phyloP scores from a whole-genome alignment of 64 coral and sea anemone species.

The Montipora cactus region DNA sequence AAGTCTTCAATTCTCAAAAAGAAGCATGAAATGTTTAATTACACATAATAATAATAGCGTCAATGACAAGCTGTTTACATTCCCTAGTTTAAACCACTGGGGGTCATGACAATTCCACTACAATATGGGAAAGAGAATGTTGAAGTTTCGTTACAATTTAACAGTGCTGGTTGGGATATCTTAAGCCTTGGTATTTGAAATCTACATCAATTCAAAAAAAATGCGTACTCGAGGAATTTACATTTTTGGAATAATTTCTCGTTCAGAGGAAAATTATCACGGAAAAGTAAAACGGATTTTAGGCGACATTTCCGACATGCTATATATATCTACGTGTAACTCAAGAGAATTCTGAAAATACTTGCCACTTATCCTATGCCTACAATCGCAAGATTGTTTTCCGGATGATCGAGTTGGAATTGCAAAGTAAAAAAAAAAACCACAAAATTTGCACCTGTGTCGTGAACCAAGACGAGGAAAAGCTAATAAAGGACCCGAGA shows the following conservation, averaged over 20 bases:
- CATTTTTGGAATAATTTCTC: background rate
- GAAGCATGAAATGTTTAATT: slow-evolving; percentile 3
- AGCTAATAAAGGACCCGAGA: background rate
- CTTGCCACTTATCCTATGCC: background rate
- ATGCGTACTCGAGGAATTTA: background rate
- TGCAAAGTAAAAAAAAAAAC: background rate
- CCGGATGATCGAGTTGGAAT: background rate
- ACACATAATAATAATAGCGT: slow-evolving; percentile 3
- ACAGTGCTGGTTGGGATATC: background rate
- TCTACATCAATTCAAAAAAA: background rate
- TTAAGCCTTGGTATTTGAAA: background rate
- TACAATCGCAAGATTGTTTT: background rate
- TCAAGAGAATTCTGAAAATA: background rate
- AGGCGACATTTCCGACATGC: background rate
- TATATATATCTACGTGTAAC: background rate
- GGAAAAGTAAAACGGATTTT: slow-evolving; percentile 14
- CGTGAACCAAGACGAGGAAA: background rate
- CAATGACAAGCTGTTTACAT: slow-evolving; percentile 18
- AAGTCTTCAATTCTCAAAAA: background rate
- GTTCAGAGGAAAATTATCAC: background rate
- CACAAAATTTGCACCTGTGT: background rate
- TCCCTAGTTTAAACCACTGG: background rate
- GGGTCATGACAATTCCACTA: background rate
- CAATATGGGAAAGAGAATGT: background rate
- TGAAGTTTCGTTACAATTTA: background rate